phyloP scores from a whole-genome alignment of 1,140 invertebrate species.

The Leptestheria dahalacensis region DNA sequence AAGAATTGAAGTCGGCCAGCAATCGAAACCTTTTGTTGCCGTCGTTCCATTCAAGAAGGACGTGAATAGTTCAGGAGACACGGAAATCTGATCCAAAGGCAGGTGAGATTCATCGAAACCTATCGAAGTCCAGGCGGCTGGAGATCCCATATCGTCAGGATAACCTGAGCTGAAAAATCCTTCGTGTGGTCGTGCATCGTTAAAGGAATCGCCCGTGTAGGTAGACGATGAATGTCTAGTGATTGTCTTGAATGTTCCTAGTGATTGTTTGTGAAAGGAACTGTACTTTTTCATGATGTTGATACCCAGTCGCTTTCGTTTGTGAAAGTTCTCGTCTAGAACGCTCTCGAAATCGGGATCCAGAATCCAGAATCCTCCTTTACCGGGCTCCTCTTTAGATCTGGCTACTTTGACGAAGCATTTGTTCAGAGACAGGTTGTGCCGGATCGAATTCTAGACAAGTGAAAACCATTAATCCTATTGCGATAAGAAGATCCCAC shows the following conservation, averaged over 20 bases:
- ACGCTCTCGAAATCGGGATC: constrained; percentile 52
- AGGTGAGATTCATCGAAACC: too few relatives aligned
- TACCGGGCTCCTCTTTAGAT: constrained; percentile 81
- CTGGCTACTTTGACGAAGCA: constrained; percentile 81
- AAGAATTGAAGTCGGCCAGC: constrained; percentile 10
- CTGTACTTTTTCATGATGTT: constrained; percentile 6
- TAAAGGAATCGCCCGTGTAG: too few relatives aligned
- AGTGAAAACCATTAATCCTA: not conserved
- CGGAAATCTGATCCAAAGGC: too few relatives aligned
- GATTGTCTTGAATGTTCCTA: not conserved
- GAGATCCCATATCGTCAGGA: too few relatives aligned
- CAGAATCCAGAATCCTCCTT: constrained; percentile 84
- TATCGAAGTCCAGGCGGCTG: too few relatives aligned
- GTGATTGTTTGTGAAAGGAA: not conserved
- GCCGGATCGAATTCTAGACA: constrained; percentile 74
- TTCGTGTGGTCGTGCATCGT: too few relatives aligned
- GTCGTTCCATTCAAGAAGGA: too few relatives aligned
- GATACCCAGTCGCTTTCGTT: constrained; percentile 34
- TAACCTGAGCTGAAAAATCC: too few relatives aligned
- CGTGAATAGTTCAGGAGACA: too few relatives aligned
- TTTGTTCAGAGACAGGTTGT: constrained; percentile 83
- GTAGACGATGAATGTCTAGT: too few relatives aligned
- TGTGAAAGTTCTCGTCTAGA: constrained; percentile 55
- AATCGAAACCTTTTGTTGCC: too few relatives aligned
- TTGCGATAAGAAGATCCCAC: too few relatives aligned